Percentiles rank a stretch among this genome's conserved stretches.
These are phyloP conservation scores for Coturnix japonica DNA, from an alignment of 2,113 vertebrate species.

Conservation along the genomic window DNA sequence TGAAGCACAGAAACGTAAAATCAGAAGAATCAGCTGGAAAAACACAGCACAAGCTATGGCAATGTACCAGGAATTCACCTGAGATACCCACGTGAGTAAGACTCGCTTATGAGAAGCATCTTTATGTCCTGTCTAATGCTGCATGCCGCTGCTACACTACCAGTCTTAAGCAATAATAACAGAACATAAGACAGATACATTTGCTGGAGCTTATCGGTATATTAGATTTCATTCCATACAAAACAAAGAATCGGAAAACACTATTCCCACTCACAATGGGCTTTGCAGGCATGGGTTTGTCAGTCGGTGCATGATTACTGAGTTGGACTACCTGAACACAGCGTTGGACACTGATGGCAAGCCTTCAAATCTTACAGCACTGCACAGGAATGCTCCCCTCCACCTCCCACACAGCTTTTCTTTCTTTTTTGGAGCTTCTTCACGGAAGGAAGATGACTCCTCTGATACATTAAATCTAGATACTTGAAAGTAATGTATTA, in stretches of 20 bases:
- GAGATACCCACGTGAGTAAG: neutral
- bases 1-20: no score
- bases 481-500: constrained; percentile 53
- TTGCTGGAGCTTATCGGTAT: no score
- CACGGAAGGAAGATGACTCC: neutral
- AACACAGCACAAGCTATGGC: neutral
- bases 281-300: neutral
- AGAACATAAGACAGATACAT: neutral
- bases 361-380: neutral
- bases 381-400: neutral
- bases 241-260: neutral
- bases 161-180: neutral
- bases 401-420: neutral
- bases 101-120: neutral
- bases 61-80: neutral
- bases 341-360: neutral
- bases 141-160: neutral
- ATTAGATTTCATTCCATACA: neutral
- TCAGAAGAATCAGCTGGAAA: neutral
- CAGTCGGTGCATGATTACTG: neutral
- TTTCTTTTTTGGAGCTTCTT: neutral
- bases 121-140: neutral
- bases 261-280: neutral
- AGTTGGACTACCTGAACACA: constrained; percentile 38
- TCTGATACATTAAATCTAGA: neutral